phyloP scores from a whole-genome alignment of 2,113 vertebrate genomes.

The Alaudala cheleensis region DNA sequence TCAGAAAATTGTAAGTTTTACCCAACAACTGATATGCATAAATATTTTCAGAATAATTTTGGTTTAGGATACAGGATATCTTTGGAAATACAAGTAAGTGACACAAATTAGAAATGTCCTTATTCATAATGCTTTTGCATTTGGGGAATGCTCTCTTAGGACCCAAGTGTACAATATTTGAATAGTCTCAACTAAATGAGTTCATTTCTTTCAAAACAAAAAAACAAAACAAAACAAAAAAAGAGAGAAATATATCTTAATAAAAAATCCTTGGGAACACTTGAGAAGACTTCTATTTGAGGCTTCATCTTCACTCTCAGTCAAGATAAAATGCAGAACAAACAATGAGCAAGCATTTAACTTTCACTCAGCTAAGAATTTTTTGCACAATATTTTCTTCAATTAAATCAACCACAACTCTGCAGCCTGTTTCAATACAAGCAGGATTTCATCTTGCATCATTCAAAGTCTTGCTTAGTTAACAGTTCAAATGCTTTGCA shows the following conservation, averaged over 20 bases:
- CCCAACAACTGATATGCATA: not conserved
- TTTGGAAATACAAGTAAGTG: conserved; percentile 11
- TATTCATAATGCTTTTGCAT: not conserved
- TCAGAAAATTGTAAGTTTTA: conserved; percentile 31
- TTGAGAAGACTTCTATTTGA: not conserved
- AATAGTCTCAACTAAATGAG: not conserved
- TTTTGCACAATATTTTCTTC: not conserved
- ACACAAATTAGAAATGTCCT: not conserved
- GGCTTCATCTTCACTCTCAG: not conserved
- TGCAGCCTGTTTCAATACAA: not conserved
- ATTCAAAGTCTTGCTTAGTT: not conserved
- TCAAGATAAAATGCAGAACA: not conserved
- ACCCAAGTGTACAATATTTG: not conserved
- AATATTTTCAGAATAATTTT: conserved; percentile 7
- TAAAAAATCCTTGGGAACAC: not conserved
- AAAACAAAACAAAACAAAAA: no score
- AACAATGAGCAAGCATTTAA: not conserved
- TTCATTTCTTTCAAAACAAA: not conserved
- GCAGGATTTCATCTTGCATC: not conserved
- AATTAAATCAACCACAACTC: not conserved
- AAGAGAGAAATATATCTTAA: fast-evolving
- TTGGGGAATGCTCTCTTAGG: not conserved
- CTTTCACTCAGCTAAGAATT: not conserved
- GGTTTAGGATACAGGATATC: not conserved
- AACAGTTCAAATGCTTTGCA: not conserved